Base-by-base conservation (phyloP, 2,797 vertebrate genomes). In the Tenualosa thibaudeaui region DNA sequence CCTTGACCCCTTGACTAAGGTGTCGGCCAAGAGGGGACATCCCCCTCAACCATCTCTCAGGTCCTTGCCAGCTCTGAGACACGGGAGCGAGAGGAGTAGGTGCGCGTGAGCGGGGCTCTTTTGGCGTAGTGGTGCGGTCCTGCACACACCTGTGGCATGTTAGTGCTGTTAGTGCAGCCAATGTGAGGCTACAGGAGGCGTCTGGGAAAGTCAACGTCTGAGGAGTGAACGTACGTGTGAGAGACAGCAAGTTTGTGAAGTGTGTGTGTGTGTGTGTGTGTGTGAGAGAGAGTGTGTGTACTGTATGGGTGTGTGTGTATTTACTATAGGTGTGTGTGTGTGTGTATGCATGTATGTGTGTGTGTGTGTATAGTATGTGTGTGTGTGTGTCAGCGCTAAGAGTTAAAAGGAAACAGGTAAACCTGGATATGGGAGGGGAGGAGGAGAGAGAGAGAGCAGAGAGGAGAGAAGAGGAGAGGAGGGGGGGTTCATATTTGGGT, bases 401-500 rank as follows among this genome's bases (percentile, higher is more conserved):
- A 5, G 37, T 40, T 17, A 22, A 37, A 40, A 31, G 68, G 31
- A 58, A 37, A 60, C 56, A 60, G 68, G 68, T 75, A 43, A 15
- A 68, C 65, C 24, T 68, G 68, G 15, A 75, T 37, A 9, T 2
- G 6, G 68, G 68, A 24, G 68, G 3, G 68, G 53, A 54, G 53
- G 15, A 53, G 60, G 62, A 31, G 22, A 12, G 62, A 31, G 31
- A 31, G 24, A 31, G 56, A 9, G 5, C 15, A 22, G n/a, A 9
- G 56, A 9, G 5, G 37, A 22, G n/a, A 9, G 83, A 84, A 46
- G 17, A 40, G 15, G 40, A 17, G 31, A 2, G 15, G 12, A 24
- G 17, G 12, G 58, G 56, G 82, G n/a, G 50, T 51, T 37, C 58
- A 82, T 86, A 86, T 88, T 86, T 86, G 75, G 81, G 84, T 54